These are phyloP conservation scores for Brachionichthys hirsutus DNA, from an alignment of 2,113 vertebrate genomes.

Conservation along the genomic window DNA sequence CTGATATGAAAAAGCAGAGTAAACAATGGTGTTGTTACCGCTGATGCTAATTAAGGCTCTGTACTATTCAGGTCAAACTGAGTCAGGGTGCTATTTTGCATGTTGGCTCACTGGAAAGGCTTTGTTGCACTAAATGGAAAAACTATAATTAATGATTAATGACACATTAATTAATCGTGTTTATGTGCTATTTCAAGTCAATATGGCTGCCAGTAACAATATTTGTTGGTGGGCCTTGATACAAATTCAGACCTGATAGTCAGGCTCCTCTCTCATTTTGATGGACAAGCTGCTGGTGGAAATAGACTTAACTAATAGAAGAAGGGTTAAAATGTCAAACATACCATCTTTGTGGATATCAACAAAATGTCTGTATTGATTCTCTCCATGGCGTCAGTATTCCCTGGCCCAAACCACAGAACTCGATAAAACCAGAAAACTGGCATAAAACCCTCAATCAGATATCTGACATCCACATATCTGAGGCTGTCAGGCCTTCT, in stretches of 20 bases:
- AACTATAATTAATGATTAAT: no score
- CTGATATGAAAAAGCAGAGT: no score
- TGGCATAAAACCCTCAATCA: conserved; percentile 55
- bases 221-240: not conserved
- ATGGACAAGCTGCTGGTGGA: conserved; percentile 56
- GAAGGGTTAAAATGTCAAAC: conserved; percentile 72
- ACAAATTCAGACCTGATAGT: conserved; percentile 9
- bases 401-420: conserved; percentile 51
- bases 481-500: conserved; percentile 62
- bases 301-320: conserved; percentile 53
- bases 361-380: conserved; percentile 67
- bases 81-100: no score
- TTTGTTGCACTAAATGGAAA: no score
- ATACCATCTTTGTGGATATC: conserved; percentile 57
- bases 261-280: conserved; percentile 25
- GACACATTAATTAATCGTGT: no score
- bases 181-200: no score
- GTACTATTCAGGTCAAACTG: no score
- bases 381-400: conserved; percentile 53
- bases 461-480: conserved; percentile 68
- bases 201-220: no score
- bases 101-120: no score
- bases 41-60: no score
- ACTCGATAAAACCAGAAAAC: conserved; percentile 52
- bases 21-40: no score